Evolutionary conservation across 23 tunicate species (phyloP), one percentile per base, ranked within the genome.

Genomic region (Styela clava): DNA sequence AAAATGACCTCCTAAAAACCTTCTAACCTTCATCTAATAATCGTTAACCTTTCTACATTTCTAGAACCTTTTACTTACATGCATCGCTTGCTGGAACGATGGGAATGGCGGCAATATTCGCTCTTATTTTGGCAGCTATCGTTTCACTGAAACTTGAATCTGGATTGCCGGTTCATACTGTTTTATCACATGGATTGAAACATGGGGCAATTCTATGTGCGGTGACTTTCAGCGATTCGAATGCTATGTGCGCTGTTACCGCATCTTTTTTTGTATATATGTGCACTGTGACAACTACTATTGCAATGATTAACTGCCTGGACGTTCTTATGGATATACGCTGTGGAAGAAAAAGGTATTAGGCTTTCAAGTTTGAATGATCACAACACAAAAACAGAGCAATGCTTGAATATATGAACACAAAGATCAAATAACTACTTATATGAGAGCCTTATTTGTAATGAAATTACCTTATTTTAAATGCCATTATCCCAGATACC

Each of bases 241-340:
- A 27, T 76, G 24, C 81, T 9, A n/a, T 56, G n/a, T 76, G 81
- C 44, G 64, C 81, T 20, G 81, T 44, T 18, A 24, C 81, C 22
- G 52, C 65, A 21, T 52, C 81, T 18, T 52, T 76, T 7, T 29
- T 76, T 27, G 63, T 27, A 20, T 76, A 76, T 44, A 16, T 28
- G 31, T 25, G 52, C 27, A 24, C 65, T 5, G 67, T 56, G 7
- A 44, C 27, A 24, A 24, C 62, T 7, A 21, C 81, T 19, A 27
- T 52, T 12, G 20, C 65, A 7, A 32, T 36, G 31, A 37, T 76
- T 24, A 76, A 76, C 81, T 44, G 30, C 30, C 26, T 76, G 64
- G 81, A 76, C 44, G 52, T 76, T 9, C 65, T 76, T 64, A 32
- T 52, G 65, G 81, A 76, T 16, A 52, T 76, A 33, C 27, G 65